A percentile compares a stretch with the other conserved stretches of the same genome.
Conservation (phyloP, 2,888 invertebrate genomes). For the Latrodectus elegans region DNA sequence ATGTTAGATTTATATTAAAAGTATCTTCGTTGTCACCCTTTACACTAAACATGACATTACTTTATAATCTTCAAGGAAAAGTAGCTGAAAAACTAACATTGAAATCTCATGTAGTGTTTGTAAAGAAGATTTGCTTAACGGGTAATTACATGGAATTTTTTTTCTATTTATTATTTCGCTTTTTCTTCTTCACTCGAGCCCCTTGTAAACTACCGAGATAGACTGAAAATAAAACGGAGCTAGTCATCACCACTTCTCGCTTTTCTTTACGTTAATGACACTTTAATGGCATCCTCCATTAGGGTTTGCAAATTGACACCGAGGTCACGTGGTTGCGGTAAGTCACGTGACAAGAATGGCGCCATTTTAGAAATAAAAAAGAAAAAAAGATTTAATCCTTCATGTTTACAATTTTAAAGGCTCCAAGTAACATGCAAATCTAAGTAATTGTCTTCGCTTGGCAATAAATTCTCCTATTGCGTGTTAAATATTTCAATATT, state of each 20-base stretch:
- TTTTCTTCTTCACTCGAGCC: not conserved
- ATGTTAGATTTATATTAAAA: too few relatives aligned
- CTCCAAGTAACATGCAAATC: too few relatives aligned
- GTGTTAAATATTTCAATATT: too few relatives aligned
- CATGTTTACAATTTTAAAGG: not conserved
- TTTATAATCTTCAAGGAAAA: too few relatives aligned
- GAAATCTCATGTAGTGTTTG: not conserved
- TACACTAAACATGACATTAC: too few relatives aligned
- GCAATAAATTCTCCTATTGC: too few relatives aligned
- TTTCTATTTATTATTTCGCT: not conserved
- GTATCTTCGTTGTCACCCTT: too few relatives aligned
- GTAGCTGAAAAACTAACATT: too few relatives aligned
- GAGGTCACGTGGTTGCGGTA: conserved; percentile 19
- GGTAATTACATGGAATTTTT: not conserved
- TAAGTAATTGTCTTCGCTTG: too few relatives aligned
- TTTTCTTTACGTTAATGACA: conserved; percentile 58
- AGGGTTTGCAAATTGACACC: conserved; percentile 61
- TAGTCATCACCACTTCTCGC: conserved; percentile 32
- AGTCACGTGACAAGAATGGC: conserved; percentile 3
- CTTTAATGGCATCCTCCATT: conserved; percentile 64
- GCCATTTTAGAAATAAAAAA: not conserved
- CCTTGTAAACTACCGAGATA: not conserved
- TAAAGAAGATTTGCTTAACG: not conserved
- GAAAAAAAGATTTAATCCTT: not conserved
- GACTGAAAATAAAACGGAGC: conserved; percentile 16